Evolutionary conservation across 2,113 vertebrate genomes (phyloP), one percentile per base, ranked within the genome.

Genomic region (Holacanthus passer): DNA sequence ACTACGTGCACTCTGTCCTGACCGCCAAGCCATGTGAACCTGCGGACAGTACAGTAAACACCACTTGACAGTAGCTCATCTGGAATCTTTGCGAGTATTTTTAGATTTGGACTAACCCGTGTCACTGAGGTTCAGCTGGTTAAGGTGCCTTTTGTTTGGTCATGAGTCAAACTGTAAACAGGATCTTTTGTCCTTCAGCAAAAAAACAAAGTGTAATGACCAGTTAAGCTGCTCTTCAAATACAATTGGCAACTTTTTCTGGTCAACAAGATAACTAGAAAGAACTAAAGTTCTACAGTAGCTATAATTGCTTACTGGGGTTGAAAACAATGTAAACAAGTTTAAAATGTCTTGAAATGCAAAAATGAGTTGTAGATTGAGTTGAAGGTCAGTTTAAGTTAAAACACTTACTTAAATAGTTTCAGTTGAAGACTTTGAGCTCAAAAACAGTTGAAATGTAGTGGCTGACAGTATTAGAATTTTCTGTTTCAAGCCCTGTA

Each of bases 71-170:
- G 82, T 13, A 79, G 72, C 83, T 85, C 80, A 85, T 89, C 75
- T 84, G 86, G 76, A 90, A 84, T 79, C 62, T 87, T 69, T 41
- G 41, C 0, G 52, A 62, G 65, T 91, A 87, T 91, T 89, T 92
- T 88, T 89, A 87, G 87, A 75, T 66, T 52, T 3, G 63, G 17
- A 81, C 73, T 50, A 55, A 82, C 39, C 14, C 16, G 48, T 72
- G 84, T 73, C 66, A 50, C 62, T 55, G 70, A 79, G 70, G 60
- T 86, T 71, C 72, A 90, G 70, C 64, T 75, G 75, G 39, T 1
- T 80, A 48, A 83, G 79, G 77, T 83, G 85, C 75, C 85, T 91
- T 92, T 81, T 73, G 79, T 65, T 66, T 47, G n/a, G 10, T 78
- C 53, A 53, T 1, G 47, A 74, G 0, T 90, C 59, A 73, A 86